phyloP scores from a whole-genome alignment of 2,888 invertebrate species.

The Stenichneumon culpator region DNA sequence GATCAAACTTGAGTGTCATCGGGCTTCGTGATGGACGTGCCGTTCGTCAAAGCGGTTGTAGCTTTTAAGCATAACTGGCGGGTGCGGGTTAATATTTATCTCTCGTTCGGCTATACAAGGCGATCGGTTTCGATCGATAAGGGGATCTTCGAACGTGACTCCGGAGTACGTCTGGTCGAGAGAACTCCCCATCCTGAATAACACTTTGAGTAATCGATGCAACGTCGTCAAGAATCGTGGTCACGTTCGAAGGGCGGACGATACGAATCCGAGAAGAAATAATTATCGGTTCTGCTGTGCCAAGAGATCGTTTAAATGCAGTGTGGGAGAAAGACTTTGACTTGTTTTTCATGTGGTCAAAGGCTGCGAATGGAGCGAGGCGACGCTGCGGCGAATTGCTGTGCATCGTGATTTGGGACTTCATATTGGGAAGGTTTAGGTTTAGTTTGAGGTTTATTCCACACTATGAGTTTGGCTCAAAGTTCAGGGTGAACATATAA shows the following conservation, averaged over 20 bases:
- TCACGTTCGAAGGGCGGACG: constrained; percentile 60
- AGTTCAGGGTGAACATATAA: too few species aligned
- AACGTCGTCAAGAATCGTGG: constrained; percentile 47
- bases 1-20: neutral
- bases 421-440: neutral
- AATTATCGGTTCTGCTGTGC: constrained; percentile 41
- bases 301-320: neutral
- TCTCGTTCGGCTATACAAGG: constrained; percentile 10
- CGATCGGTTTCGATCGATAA: constrained; percentile 40
- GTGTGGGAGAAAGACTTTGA: neutral
- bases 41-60: neutral
- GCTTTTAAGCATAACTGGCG: neutral
- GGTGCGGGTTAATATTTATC: constrained; percentile 43
- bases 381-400: neutral
- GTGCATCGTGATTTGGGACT: neutral
- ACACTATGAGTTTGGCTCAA: too few species aligned
- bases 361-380: neutral
- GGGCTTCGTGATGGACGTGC: neutral
- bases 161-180: constrained; percentile 15
- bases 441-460: neutral
- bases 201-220: constrained; percentile 46
- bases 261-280: constrained; percentile 50
- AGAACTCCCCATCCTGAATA: constrained; percentile 43
- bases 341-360: neutral
- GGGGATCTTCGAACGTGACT: constrained; percentile 43